A percentile compares a stretch with the other conserved stretches of the same genome.
Evolutionary conservation across 92 coral and sea anemone species (phyloP).

Genomic region (Isaurus tuberculatus): DNA sequence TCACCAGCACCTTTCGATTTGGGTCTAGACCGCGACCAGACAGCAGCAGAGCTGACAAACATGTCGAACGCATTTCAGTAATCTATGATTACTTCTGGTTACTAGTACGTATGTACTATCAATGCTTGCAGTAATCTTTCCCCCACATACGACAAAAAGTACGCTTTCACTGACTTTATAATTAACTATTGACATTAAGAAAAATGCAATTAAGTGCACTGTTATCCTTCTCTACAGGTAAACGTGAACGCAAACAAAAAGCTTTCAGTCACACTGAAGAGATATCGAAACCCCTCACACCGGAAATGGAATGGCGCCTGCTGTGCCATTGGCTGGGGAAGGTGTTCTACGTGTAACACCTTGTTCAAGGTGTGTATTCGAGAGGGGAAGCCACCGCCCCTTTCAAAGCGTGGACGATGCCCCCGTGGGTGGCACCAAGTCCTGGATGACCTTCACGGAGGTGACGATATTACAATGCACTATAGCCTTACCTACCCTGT

Average conservation of each 20-base stretch:
- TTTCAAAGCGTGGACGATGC: constrained; percentile 17
- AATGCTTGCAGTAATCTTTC: too few relatives aligned
- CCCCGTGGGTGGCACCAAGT: constrained; percentile 32
- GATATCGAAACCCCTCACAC: constrained; percentile 42
- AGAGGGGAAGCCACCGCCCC: constrained; percentile 20
- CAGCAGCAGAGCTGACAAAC: too few relatives aligned
- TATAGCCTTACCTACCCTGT: constrained; percentile 31
- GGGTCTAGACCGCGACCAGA: too few relatives aligned
- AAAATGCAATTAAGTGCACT: background rate
- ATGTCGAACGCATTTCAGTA: too few relatives aligned
- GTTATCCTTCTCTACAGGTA: background rate
- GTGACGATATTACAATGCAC: constrained; percentile 37
- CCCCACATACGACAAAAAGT: too few relatives aligned
- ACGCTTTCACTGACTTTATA: too few relatives aligned
- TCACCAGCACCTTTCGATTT: too few relatives aligned
- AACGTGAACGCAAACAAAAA: background rate
- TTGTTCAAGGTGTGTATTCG: constrained; percentile 35
- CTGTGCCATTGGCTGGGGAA: constrained; percentile 31
- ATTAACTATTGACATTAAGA: background rate
- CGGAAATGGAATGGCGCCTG: constrained; percentile 48
- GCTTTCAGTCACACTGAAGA: constrained; percentile 13
- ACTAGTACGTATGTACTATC: too few relatives aligned
- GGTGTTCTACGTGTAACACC: constrained; percentile 49
- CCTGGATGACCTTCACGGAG: constrained; percentile 9
- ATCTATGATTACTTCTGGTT: too few relatives aligned